Base-by-base conservation (phyloP, 2,113 vertebrate genomes). In the Triplophysa rosa region DNA sequence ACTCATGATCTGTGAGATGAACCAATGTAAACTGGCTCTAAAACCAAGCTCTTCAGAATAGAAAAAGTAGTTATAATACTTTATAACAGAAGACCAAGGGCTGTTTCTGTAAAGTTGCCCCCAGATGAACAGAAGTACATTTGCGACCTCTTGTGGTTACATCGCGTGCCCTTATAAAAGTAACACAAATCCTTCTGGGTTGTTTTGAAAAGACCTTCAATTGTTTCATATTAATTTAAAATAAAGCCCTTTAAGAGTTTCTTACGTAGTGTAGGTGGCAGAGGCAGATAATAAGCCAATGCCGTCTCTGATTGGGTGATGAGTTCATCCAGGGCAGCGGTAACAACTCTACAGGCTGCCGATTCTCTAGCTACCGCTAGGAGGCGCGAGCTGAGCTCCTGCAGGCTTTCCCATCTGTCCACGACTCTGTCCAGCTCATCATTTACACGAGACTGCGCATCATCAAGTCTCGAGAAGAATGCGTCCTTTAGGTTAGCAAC, bases 201-300 rank as follows among this genome's bases (percentile, higher is more conserved):
- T 19, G 14, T 13, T 23, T 65, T 62, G 2, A 9, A 66, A 33
- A 37, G n/a, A 77, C 19, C 8, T 47, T 10, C 1, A 45, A 45
- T 45, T 45, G 42, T 64, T 26, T 26, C 6, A 21, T 19, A 21
- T 33, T 11, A 24, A 49, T 70, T 9, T 59, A 37, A 61, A 26
- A 62, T 26, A 45, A 42, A 67, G 54, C 14, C 33, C n/a, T n/a
- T 14, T 11, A 16, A 54, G 14, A 14, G 1, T 19, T n/a, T 88
- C 92, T 92, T 80, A 93, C 92, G 85, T 59, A 90, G 81, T 0
- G 81, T 84, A 8, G 89, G 85, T 0, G 89, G 88, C 29, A 92
- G 88, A 16, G 91, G 92, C 68, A 93, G 72, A 86, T 92, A 93
- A 83, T 81, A 77, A 72, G 85, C 70, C 0, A 81, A 74, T 23